Conservation (phyloP, 2,113 vertebrate species). For the Sialia sialis region DNA sequence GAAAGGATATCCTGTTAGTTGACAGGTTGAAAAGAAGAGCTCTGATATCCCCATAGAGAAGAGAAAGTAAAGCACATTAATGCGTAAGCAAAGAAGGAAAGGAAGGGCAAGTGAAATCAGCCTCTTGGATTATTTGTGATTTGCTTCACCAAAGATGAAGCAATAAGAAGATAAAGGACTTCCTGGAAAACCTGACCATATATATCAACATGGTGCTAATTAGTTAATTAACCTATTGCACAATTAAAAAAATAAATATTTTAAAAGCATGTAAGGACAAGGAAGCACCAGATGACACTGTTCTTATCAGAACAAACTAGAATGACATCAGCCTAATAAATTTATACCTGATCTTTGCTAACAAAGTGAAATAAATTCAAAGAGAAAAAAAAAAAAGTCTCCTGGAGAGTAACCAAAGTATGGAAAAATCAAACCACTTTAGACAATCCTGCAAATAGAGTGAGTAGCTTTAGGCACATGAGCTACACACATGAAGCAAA, state of each 20-base stretch:
- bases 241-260: slow-evolving; percentile 28
- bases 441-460: not conserved
- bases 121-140: not conserved
- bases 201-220: not conserved
- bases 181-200: slow-evolving; percentile 40
- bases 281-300: not conserved
- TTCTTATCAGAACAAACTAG: not conserved
- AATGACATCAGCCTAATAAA: not conserved
- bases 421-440: not conserved
- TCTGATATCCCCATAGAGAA: not conserved
- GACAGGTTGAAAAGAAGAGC: not conserved
- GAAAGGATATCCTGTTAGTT: not conserved
- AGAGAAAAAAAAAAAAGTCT: not conserved
- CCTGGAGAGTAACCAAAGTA: not conserved
- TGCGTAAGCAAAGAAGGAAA: not conserved
- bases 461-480: not conserved
- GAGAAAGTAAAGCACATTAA: not conserved
- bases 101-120: not conserved
- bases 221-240: slow-evolving; percentile 40
- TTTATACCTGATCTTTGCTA: not conserved
- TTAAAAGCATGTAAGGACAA: not conserved
- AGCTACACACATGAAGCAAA: not conserved
- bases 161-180: slow-evolving; percentile 7
- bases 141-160: not conserved
- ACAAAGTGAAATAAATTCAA: slow-evolving; percentile 18